Base-by-base conservation (phyloP, 1,140 invertebrate genomes). In the Lucilia sericata region DNA sequence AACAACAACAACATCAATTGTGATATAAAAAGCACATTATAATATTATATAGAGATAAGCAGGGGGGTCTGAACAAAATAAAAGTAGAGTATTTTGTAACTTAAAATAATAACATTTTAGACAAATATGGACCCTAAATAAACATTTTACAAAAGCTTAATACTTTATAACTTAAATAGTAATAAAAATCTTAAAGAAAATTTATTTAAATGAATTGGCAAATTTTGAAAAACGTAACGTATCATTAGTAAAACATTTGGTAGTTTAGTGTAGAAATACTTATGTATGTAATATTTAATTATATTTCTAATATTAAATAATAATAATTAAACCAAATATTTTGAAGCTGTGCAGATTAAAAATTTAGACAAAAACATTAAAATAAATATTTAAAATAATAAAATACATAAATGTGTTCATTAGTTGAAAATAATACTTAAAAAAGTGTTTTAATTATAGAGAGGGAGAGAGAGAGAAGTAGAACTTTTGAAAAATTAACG, bases 401-500 rank as follows among this genome's bases (percentile, higher is more conserved):
- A 83, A 42, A 42, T 78, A 42, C 75, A 78, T 78, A 42, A 78
- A 78, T 78, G 75, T 78, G 75, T 78, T 78, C 75, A 78, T 34
- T 75, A 60, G 55, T 60, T 60, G 55, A 78, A 78, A 78, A 78
- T 78, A 30, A 34, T 14, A 42, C 36, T 36, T n/a, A n/a, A 36
- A 42, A 4, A n/a, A n/a, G 34, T 78, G 75, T 78, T 78, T 78
- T 78, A 10, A 17, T 75, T 75, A n/a, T n/a, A n/a, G n/a, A n/a
- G n/a, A n/a, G n/a, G n/a, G n/a, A n/a, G n/a, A n/a, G n/a, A n/a
- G n/a, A n/a, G n/a, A n/a, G n/a, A n/a, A n/a, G n/a, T n/a, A n/a
- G n/a, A n/a, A n/a, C n/a, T n/a, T n/a, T n/a, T n/a, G n/a, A n/a
- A 21, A 70, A 10, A 3, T 10, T 19, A 25, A 70, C 19, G 19